phyloP scores from a whole-genome alignment of 1,140 invertebrate genomes.

The Ruditapes philippinarum region DNA sequence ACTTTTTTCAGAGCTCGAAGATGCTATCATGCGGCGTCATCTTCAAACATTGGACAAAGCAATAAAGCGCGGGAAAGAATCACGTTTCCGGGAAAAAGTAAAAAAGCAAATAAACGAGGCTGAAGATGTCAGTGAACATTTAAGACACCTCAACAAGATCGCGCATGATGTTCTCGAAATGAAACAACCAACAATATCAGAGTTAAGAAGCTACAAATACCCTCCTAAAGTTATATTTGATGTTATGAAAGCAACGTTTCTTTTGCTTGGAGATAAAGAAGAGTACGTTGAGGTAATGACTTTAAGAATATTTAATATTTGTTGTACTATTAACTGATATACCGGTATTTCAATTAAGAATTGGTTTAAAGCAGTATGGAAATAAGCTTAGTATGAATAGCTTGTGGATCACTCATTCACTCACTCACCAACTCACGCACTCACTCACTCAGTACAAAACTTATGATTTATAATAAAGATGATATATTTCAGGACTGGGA shows the following conservation, averaged over 20 bases:
- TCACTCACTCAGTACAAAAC: too few relatives aligned
- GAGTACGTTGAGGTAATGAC: constrained; percentile 65
- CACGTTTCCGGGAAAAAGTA: constrained; percentile 66
- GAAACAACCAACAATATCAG: constrained; percentile 77
- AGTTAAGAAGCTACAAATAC: constrained; percentile 75
- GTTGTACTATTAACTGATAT: too few relatives aligned
- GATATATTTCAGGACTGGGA: constrained; percentile 81
- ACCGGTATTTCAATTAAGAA: too few relatives aligned
- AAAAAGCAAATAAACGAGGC: constrained; percentile 69
- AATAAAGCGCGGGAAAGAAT: constrained; percentile 64
- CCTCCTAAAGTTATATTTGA: constrained; percentile 75
- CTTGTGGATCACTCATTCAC: too few relatives aligned
- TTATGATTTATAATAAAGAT: too few relatives aligned
- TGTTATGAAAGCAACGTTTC: constrained; percentile 76
- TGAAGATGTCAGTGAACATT: constrained; percentile 68
- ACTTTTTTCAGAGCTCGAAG: constrained; percentile 76
- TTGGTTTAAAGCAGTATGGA: too few relatives aligned
- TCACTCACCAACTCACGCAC: too few relatives aligned
- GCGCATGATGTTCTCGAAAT: constrained; percentile 70
- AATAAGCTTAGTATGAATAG: too few relatives aligned
- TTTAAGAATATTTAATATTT: background rate
- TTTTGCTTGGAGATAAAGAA: constrained; percentile 73
- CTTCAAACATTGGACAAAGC: constrained; percentile 74
- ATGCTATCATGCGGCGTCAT: constrained; percentile 74
- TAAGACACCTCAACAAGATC: constrained; percentile 66